Percentiles rank a stretch among this genome's conserved stretches.
Conservation (phyloP, 2,797 vertebrate genomes). For the Odontamblyopus lacepedii region DNA sequence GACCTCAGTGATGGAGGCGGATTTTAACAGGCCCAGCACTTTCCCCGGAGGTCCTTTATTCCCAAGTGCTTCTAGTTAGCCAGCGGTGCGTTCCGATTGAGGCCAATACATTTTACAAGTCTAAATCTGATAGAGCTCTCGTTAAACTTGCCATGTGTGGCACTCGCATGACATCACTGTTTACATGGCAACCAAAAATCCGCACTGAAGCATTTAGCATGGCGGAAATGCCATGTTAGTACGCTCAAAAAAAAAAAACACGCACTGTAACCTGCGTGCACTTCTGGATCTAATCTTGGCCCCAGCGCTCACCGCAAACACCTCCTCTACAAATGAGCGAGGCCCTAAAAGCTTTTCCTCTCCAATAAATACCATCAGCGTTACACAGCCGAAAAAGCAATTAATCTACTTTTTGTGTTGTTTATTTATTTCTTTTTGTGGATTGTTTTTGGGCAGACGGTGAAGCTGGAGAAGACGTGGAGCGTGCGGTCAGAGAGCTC, state of each 20-base stretch:
- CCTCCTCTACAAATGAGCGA: slow-evolving; percentile 9
- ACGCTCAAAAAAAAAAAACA: background rate
- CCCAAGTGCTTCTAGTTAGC: background rate
- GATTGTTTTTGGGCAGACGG: slow-evolving; percentile 71
- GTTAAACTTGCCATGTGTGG: slow-evolving; percentile 1
- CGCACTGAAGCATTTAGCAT: background rate
- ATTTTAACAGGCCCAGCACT: background rate
- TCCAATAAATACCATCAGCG: slow-evolving; percentile 9
- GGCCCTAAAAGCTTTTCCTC: slow-evolving; percentile 8
- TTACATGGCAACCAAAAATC: slow-evolving; percentile 8
- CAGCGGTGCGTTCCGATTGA: background rate
- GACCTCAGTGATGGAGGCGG: too few species aligned
- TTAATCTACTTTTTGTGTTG: slow-evolving; percentile 8
- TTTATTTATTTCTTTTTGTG: slow-evolving; percentile 6
- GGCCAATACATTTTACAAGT: slow-evolving; percentile 10
- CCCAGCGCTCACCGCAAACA: slow-evolving; percentile 4
- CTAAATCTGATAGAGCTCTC: slow-evolving; percentile 9
- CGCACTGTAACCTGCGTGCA: slow-evolving; percentile 3
- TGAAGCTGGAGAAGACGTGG: slow-evolving; percentile 91
- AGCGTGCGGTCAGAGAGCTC: slow-evolving; percentile 81
- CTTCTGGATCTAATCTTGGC: slow-evolving; percentile 8
- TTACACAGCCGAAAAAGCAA: slow-evolving; percentile 2
- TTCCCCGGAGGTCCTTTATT: background rate
- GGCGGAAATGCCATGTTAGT: background rate
- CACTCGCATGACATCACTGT: slow-evolving; percentile 9